Conservation (phyloP, 1,140 invertebrate species). For the Zaprionus ghesquierei region DNA sequence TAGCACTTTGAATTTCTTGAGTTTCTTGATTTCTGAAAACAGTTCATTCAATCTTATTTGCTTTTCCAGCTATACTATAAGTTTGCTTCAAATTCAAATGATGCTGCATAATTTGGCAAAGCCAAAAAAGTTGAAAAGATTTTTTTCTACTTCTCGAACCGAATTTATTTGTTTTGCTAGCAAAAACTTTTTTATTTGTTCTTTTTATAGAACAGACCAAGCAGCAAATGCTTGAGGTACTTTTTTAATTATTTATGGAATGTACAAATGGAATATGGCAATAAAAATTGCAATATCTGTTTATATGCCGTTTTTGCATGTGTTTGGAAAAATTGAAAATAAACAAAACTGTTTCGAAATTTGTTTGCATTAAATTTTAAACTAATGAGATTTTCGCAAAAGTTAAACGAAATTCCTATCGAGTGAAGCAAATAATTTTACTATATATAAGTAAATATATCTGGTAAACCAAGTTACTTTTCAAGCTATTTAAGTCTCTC, state of each 20-base stretch:
- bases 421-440: background rate
- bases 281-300: background rate
- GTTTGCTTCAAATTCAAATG: background rate
- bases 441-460: background rate
- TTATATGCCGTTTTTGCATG: background rate
- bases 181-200: background rate
- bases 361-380: background rate
- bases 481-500: background rate
- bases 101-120: background rate
- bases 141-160: background rate
- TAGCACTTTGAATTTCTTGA: background rate
- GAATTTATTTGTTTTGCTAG: background rate
- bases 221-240: background rate
- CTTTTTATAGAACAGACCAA: background rate
- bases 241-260: background rate
- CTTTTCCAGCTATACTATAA: background rate
- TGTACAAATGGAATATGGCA: background rate
- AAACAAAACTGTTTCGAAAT: background rate
- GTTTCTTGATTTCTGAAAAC: no score
- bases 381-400: background rate
- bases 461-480: background rate
- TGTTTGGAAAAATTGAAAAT: background rate
- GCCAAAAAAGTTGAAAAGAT: background rate
- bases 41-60: background rate
- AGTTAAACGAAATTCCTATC: background rate